Conservation (phyloP, 2,113 vertebrate species). For the Phodopus roborovskii region DNA sequence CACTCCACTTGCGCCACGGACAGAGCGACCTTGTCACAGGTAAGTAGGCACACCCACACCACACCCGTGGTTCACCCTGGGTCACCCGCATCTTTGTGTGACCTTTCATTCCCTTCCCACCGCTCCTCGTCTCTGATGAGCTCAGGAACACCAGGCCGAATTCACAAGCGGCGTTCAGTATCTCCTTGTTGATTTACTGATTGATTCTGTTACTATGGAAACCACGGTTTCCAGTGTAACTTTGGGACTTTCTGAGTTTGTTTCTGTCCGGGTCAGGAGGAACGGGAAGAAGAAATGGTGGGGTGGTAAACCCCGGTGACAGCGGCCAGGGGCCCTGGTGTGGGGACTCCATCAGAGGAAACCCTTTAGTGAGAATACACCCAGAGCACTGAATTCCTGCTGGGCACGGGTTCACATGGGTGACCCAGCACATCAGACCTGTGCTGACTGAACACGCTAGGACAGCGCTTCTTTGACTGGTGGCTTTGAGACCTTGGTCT, state of each 20-base stretch:
- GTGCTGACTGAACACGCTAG: not conserved
- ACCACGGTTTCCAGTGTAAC: not conserved
- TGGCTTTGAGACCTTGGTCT: not conserved
- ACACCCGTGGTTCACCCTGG: not conserved
- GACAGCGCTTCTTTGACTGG: not conserved
- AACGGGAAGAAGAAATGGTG: not conserved
- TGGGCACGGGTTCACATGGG: not conserved
- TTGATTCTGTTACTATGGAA: conserved; percentile 27
- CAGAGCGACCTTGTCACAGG: not conserved
- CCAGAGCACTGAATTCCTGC: not conserved
- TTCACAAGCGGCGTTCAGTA: not conserved
- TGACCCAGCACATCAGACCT: not conserved
- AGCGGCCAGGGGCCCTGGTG: not conserved
- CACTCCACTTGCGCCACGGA: not conserved
- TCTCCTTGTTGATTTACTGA: not conserved
- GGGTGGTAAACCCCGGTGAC: not conserved
- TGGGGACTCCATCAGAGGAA: not conserved
- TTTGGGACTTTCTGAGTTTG: not conserved
- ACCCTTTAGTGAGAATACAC: not conserved
- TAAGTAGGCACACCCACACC: not conserved
- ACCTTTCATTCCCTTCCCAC: too few relatives aligned
- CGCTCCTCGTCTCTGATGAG: not conserved
- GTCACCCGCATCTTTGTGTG: not conserved
- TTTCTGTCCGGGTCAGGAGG: not conserved
- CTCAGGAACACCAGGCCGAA: not conserved